These are phyloP conservation scores for Vandiemenella viatica DNA, from an alignment of 2,888 invertebrate species.

Conservation along the genomic window DNA sequence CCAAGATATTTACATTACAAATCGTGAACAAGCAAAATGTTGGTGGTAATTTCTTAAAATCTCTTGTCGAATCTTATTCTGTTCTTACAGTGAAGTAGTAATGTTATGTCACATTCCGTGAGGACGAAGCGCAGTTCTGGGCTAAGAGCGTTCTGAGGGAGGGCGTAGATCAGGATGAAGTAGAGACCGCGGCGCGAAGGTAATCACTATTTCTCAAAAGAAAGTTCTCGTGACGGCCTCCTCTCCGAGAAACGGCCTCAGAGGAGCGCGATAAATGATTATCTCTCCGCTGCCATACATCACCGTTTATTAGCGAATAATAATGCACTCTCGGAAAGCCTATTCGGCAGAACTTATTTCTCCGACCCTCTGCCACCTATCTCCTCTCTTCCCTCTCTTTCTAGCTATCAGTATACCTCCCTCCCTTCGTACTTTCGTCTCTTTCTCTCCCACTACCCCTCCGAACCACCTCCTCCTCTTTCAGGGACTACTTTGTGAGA, in stretches of 20 bases:
- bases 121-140: neutral
- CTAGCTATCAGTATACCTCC: neutral
- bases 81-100: no score
- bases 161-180: neutral
- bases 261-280: neutral
- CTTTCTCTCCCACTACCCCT: no score
- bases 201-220: neutral
- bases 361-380: neutral
- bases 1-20: no score
- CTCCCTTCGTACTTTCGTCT: no score
- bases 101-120: neutral
- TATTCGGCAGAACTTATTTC: neutral
- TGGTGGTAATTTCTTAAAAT: no score
- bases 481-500: neutral
- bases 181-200: neutral
- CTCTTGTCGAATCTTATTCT: no score
- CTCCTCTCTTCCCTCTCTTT: neutral
- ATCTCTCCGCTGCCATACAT: neutral
- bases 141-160: neutral
- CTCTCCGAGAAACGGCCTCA: no score
- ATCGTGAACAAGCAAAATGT: no score
- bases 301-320: neutral
- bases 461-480: neutral
- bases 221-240: no score
- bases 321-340: neutral